Base-by-base conservation (phyloP, 2,113 vertebrate genomes). In the Leiothrix lutea region DNA sequence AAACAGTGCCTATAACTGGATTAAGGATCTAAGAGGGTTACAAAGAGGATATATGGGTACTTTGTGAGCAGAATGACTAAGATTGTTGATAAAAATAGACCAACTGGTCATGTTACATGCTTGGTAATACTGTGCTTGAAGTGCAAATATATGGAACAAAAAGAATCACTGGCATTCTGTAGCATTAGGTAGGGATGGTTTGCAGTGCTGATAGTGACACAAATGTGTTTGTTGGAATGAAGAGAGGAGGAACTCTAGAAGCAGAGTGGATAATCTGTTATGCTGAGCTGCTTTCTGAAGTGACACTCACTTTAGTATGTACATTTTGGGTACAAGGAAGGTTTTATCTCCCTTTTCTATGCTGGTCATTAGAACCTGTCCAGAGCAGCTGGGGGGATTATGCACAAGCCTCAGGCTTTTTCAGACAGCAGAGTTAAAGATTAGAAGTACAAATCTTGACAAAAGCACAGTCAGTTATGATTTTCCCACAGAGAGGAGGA, bases 21-120 rank as follows among this genome's bases (percentile, higher is more conserved):
- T 96, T 93, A 94, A 60, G 60, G 22, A 29, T 73, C 31, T 90
- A 90, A 96, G 89, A 93, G 73, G 54, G 60, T 95, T 93, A 86
- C 65, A 2, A 5, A 80, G 72, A 78, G 74, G 78, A 94, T 93
- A 28, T 50, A 61, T 77, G 11, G 24, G 23, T 73, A 56, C 44
- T 92, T 61, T 80, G 58, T 82, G 35, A 88, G 75, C 36, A 73
- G 54, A 79, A 40, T 54, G 42, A 62, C 57, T 74, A 61, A 57
- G 74, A 60, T 14, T 45, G 24, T 51, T 92, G 42, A 47, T 73
- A 82, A 93, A 95, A 95, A 90, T 92, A 95, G 74, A 86, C 40
- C 44, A 56, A 22, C 8, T 9, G 6, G 14, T 82, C 25, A 17
- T 53, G 47, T 66, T 90, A 54, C 16, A 8, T 88, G 33, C 42